Percentiles rank a stretch among this genome's conserved stretches.
These are phyloP conservation scores for Globodera rostochiensis DNA, from an alignment of 1,140 invertebrate genomes.

Conservation along the genomic window DNA sequence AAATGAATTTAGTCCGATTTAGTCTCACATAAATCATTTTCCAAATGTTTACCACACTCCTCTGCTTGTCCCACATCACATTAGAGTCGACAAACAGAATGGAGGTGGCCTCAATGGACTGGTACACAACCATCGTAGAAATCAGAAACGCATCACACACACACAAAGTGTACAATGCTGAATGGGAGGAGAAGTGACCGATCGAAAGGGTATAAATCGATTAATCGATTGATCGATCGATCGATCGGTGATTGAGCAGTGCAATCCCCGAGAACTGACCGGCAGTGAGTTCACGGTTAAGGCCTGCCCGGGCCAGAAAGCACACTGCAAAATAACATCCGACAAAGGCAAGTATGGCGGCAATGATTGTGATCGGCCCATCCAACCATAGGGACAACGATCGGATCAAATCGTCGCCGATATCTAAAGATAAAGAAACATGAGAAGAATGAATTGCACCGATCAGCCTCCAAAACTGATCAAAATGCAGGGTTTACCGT, in stretches of 20 bases:
- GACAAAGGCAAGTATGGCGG: constrained; percentile 46
- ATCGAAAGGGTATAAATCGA: no score
- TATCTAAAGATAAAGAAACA: constrained; percentile 18
- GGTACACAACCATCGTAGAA: constrained; percentile 48
- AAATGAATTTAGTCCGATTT: background rate
- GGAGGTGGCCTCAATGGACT: constrained; percentile 51
- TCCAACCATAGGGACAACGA: constrained; percentile 45
- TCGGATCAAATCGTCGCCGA: constrained; percentile 29
- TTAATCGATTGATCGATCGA: constrained; percentile 16
- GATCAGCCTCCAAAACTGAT: no score
- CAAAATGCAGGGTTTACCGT: background rate
- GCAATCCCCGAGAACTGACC: constrained; percentile 17
- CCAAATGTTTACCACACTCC: constrained; percentile 12
- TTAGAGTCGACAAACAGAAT: constrained; percentile 42
- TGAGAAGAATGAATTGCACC: background rate
- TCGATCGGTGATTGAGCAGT: background rate
- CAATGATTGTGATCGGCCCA: constrained; percentile 49
- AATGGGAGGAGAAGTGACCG: constrained; percentile 27
- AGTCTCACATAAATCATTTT: no score
- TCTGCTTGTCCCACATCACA: constrained; percentile 52
- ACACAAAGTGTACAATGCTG: constrained; percentile 51
- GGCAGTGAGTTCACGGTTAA: constrained; percentile 50
- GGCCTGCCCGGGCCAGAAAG: constrained; percentile 46
- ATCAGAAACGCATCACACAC: constrained; percentile 52
- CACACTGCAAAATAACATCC: constrained; percentile 45